Percentiles rank a stretch among this genome's conserved stretches.
Evolutionary conservation across 2,797 vertebrate species (phyloP).

Genomic region (Distichodus sexfasciatus): DNA sequence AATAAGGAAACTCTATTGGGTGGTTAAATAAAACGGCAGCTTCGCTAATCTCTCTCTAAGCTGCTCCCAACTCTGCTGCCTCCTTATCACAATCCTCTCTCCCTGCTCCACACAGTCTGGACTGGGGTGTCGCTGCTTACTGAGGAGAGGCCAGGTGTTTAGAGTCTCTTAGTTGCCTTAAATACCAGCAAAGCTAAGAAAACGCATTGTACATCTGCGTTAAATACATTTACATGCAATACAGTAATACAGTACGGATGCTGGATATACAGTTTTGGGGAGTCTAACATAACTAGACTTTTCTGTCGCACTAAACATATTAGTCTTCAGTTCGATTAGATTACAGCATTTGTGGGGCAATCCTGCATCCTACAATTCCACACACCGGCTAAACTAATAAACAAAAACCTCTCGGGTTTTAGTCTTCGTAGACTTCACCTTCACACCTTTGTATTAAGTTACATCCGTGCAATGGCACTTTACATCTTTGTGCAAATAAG

Average conservation of each 20-base stretch:
- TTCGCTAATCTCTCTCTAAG: slow-evolving; percentile 62
- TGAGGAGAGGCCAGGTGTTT: not conserved
- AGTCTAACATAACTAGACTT: too few relatives aligned
- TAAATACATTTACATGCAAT: too few relatives aligned
- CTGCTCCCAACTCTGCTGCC: not conserved
- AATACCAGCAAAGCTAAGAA: too few relatives aligned
- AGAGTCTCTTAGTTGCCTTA: not conserved
- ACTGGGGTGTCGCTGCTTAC: not conserved
- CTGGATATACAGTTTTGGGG: too few relatives aligned
- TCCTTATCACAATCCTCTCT: not conserved
- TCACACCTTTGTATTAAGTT: not conserved
- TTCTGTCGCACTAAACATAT: too few relatives aligned
- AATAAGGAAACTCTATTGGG: slow-evolving; percentile 46
- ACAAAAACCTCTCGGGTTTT: too few relatives aligned
- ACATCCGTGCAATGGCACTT: not conserved
- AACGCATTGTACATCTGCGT: too few relatives aligned
- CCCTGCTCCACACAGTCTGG: not conserved
- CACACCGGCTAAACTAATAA: too few relatives aligned
- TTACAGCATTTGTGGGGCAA: too few relatives aligned
- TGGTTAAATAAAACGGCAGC: slow-evolving; percentile 65
- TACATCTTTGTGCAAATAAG: not conserved
- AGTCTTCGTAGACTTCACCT: not conserved
- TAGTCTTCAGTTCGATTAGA: too few relatives aligned
- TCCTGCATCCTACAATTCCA: too few relatives aligned
- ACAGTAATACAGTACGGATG: too few relatives aligned